Evolutionary conservation across 2,888 invertebrate genomes (phyloP).

Genomic region (Acleris emargana): DNA sequence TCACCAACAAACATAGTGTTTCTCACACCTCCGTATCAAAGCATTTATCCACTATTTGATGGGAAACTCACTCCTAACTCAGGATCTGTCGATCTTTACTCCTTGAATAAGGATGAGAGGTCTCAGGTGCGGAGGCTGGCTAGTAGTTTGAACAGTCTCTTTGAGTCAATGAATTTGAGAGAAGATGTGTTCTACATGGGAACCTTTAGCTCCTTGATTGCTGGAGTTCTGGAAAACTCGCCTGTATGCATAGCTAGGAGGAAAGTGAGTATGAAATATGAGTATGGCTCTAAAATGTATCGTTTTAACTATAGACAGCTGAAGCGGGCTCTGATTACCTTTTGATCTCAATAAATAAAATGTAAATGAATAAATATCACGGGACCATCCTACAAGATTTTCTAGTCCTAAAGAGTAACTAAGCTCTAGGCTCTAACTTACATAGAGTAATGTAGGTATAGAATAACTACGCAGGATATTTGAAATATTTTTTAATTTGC

Average conservation of each 20-base stretch:
- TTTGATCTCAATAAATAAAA: no score
- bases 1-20: constrained; percentile 84
- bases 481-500: no score
- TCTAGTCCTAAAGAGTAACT: no score
- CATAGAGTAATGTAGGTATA: no score
- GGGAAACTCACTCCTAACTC: constrained; percentile 60
- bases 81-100: constrained; percentile 63
- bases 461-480: no score
- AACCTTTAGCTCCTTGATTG: constrained; percentile 84
- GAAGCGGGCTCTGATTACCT: no score
- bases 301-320: no score
- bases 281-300: no score
- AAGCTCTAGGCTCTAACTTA: no score
- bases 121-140: constrained; percentile 73
- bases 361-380: no score
- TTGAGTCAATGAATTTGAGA: constrained; percentile 83
- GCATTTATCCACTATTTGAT: constrained; percentile 82
- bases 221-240: constrained; percentile 83
- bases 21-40: constrained; percentile 84
- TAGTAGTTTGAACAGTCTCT: constrained; percentile 77
- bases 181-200: constrained; percentile 88
- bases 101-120: constrained; percentile 65
- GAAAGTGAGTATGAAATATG: constrained; percentile 67
- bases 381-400: no score
- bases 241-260: constrained; percentile 79